These are phyloP conservation scores for Sesamia nonagrioides DNA, from an alignment of 1,140 invertebrate genomes.

Conservation along the genomic window DNA sequence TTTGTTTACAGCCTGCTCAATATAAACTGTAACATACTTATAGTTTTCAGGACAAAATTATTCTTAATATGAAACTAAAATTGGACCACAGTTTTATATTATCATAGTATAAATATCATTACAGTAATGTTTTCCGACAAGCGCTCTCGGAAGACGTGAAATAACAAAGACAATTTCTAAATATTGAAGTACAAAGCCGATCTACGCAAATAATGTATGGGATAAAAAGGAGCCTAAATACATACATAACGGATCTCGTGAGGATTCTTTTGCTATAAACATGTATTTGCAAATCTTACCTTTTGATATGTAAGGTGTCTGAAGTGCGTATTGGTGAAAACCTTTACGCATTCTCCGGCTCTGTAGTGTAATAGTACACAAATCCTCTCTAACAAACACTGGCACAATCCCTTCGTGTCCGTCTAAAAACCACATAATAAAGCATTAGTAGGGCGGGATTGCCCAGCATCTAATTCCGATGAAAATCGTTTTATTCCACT, in stretches of 20 bases:
- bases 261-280: constrained; percentile 46
- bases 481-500: constrained; percentile 68
- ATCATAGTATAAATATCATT: constrained; percentile 29
- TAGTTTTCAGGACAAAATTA: constrained; percentile 15
- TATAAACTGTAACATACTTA: constrained; percentile 14
- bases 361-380: constrained; percentile 59
- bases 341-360: constrained; percentile 43
- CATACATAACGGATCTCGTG: constrained; percentile 33
- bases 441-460: constrained; percentile 67
- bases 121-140: not conserved
- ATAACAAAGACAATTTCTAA: constrained; percentile 42
- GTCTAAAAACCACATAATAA: constrained; percentile 68
- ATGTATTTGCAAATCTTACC: constrained; percentile 48
- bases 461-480: constrained; percentile 66
- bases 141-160: not conserved
- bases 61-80: constrained; percentile 14
- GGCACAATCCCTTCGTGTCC: constrained; percentile 67
- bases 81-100: constrained; percentile 5
- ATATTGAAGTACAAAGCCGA: constrained; percentile 44
- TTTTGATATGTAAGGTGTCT: constrained; percentile 41
- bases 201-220: constrained; percentile 46
- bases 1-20: constrained; percentile 32
- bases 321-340: constrained; percentile 28
- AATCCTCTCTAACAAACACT: constrained; percentile 63
- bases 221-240: constrained; percentile 46